Evolutionary conservation across 2,113 vertebrate genomes (phyloP).

Genomic region (Furnarius figulus): DNA sequence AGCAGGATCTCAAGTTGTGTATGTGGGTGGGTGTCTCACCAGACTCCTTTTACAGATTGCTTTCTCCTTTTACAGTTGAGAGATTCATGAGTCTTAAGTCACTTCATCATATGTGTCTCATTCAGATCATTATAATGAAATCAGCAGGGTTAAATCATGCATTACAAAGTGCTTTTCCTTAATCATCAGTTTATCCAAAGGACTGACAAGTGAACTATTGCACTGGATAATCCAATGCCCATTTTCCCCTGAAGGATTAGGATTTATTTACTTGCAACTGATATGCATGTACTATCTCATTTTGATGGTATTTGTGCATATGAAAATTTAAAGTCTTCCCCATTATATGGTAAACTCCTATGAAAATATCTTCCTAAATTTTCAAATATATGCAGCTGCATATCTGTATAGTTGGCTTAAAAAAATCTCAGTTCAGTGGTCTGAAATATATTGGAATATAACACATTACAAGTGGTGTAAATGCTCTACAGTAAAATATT

Average conservation of each 20-base stretch:
- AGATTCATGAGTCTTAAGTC: not conserved
- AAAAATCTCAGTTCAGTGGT: not conserved
- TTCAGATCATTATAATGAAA: constrained; percentile 29
- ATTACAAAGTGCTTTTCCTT: constrained; percentile 29
- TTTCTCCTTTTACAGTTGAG: not conserved
- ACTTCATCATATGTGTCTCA: not conserved
- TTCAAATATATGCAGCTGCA: not conserved
- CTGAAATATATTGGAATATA: constrained; percentile 9
- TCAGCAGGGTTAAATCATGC: constrained; percentile 4
- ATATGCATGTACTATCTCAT: not conserved
- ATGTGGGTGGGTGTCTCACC: not conserved
- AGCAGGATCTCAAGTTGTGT: not conserved
- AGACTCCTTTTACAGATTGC: not conserved
- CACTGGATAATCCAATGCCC: constrained; percentile 12
- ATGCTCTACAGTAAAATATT: not conserved
- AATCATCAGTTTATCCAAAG: constrained; percentile 36
- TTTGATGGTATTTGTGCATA: not conserved
- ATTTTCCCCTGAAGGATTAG: not conserved
- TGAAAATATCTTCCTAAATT: not conserved
- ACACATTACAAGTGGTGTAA: not conserved
- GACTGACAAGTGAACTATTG: not conserved
- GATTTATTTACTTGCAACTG: constrained; percentile 39
- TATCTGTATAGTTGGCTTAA: not conserved
- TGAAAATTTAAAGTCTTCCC: not conserved
- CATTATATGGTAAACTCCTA: not conserved